These are phyloP conservation scores for Setipinna tenuifilis DNA, from an alignment of 2,797 vertebrate genomes.

Conservation along the genomic window DNA sequence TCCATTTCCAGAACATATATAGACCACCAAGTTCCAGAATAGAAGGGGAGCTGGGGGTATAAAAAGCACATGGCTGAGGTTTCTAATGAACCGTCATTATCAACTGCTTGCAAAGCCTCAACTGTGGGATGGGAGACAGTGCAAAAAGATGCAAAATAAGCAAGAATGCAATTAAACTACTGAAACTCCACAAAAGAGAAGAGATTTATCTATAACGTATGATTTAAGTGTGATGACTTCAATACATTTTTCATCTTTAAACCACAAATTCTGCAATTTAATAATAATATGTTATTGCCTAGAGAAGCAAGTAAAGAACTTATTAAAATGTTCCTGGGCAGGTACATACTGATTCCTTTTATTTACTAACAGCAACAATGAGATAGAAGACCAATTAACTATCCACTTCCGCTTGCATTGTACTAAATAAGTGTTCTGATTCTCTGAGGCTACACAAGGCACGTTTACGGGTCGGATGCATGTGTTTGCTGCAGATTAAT, in stretches of 20 bases:
- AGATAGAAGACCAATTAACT: no score
- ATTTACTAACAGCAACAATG: no score
- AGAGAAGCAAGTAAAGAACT: no score
- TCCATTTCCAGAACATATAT: background rate
- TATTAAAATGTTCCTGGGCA: no score
- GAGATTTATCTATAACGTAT: background rate
- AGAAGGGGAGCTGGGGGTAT: background rate
- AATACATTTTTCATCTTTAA: no score
- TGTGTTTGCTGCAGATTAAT: background rate
- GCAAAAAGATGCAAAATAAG: background rate
- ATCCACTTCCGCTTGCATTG: no score
- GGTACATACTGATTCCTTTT: no score
- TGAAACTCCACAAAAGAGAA: background rate
- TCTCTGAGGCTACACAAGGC: background rate
- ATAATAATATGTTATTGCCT: no score
- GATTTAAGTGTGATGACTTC: background rate
- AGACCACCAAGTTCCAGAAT: constrained; percentile 11
- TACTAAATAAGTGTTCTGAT: background rate
- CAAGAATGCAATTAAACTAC: background rate
- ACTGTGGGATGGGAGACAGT: background rate
- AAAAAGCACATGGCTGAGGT: constrained; percentile 10
- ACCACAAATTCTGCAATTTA: no score
- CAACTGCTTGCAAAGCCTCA: background rate
- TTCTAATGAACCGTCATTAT: constrained; percentile 8
- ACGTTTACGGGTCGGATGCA: background rate